Conservation (phyloP, 2,113 vertebrate species). For the Junco hyemalis region DNA sequence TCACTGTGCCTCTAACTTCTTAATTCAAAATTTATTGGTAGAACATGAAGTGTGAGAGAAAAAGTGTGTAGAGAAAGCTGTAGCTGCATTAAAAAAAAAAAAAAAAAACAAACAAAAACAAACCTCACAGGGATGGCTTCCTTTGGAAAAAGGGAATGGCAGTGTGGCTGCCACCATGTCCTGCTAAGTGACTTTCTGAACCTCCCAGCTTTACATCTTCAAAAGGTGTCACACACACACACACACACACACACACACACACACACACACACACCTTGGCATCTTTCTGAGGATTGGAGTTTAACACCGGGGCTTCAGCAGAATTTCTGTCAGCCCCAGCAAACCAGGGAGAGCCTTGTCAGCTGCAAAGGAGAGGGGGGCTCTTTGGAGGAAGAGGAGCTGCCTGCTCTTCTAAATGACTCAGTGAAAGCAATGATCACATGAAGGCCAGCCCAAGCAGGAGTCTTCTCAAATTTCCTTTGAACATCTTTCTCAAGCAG, state of each 20-base stretch:
- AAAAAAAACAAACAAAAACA: too few species aligned
- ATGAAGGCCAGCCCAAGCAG: not conserved
- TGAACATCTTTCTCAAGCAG: not conserved
- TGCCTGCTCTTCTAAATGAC: not conserved
- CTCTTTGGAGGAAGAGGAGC: not conserved
- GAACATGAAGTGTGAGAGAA: not conserved
- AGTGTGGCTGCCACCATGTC: not conserved
- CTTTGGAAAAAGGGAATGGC: not conserved
- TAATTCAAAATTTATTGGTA: not conserved
- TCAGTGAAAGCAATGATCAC: not conserved
- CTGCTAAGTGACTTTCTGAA: not conserved
- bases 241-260: not conserved
- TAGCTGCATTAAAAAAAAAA: not conserved
- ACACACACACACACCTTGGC: not conserved
- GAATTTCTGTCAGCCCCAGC: not conserved
- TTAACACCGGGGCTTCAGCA: not conserved
- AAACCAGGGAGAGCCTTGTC: not conserved
- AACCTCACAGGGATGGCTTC: not conserved
- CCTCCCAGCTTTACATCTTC: not conserved
- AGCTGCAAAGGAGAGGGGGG: not conserved
- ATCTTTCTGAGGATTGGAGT: not conserved
- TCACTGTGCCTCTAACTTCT: not conserved
- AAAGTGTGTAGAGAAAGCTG: not conserved
- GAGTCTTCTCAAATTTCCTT: not conserved
- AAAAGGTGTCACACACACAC: not conserved